Evolutionary conservation across 2,113 vertebrate species (phyloP), one percentile per base, ranked within the genome.

Genomic region (Recurvirostra avosetta): DNA sequence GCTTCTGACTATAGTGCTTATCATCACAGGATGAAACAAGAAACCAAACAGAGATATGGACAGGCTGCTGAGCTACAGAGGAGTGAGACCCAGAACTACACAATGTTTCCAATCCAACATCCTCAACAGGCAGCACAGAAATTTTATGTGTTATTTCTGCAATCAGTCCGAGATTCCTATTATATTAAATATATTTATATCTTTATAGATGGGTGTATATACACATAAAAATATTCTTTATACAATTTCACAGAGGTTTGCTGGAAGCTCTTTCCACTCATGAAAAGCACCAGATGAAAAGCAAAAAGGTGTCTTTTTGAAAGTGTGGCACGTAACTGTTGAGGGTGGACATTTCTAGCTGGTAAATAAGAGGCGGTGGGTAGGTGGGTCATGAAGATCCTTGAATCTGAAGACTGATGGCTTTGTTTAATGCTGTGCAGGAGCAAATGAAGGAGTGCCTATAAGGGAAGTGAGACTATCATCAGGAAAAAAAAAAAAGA

Each of bases 261-360:
- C 27, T 74, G 43, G 47, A 65, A 74, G 18, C 16, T 71, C 8
- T 66, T 74, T 84, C 16, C 25, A 34, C 19, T 78, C 23, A 22
- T 27, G 11, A 29, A 50, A 49, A 66, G 11, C 4, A n/a, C 8
- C 29, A 49, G 38, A 49, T 58, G n/a, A 76, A 88, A 70, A 83
- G 7, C 7, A 16, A 13, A 17, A 13, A 58, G 2, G 7, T 58
- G 5, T 10, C 8, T 58, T 61, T 59, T 36, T 62, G 50, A 38
- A 94, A 67, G 5, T 14, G 11, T 8, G 18, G 8, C 6, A 36
- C 0, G 0, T 20, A 61, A 38, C 21, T 41, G 7, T 7, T 56
- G 25, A 56, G 38, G 27, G 27, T 62, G 27, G 20, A 40, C 4
- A 15, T 32, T 43, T 86, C 59, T 56, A 41, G 25, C 10, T 77